These are phyloP conservation scores for Lagocephalus sceleratus DNA, from an alignment of 2,797 vertebrate species.

Conservation along the genomic window DNA sequence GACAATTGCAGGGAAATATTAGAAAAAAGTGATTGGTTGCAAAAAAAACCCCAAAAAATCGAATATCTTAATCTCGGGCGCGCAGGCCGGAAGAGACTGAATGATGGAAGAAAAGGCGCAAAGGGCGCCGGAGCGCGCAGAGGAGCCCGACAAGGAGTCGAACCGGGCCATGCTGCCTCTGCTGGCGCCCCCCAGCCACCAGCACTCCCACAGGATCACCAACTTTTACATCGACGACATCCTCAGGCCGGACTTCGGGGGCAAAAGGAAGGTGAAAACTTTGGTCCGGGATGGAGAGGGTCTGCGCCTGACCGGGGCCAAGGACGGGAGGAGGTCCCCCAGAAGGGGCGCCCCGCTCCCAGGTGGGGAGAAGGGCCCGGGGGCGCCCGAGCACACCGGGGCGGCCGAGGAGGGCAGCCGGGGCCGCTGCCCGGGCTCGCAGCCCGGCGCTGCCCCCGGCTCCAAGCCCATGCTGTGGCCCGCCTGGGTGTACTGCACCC, in stretches of 20 bases:
- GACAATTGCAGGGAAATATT: not conserved
- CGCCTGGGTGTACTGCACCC: constrained; percentile 94
- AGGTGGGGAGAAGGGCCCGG: constrained; percentile 22
- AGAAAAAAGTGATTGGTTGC: too few species aligned
- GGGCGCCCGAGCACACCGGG: constrained; percentile 4
- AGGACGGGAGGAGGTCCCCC: constrained; percentile 81
- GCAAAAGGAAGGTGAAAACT: constrained; percentile 78
- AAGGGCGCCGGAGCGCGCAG: constrained; percentile 51
- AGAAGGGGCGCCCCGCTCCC: constrained; percentile 24
- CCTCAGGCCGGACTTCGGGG: constrained; percentile 89
- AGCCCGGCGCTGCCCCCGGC: constrained; percentile 59
- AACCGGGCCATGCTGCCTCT: constrained; percentile 73
- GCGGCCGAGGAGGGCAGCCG: constrained; percentile 41
- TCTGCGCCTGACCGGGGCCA: constrained; percentile 72
- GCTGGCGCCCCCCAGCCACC: constrained; percentile 78
- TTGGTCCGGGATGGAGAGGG: constrained; percentile 57
- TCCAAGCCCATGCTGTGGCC: constrained; percentile 84
- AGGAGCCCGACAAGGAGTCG: constrained; percentile 73
- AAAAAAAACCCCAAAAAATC: constrained; percentile 25
- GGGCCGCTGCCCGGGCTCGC: constrained; percentile 67
- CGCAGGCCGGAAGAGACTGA: constrained; percentile 42
- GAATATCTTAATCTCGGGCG: constrained; percentile 7
- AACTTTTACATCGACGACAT: constrained; percentile 97
- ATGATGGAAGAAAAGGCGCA: constrained; percentile 85
- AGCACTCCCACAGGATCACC: constrained; percentile 85